These are phyloP conservation scores for Pachypeltis micranthus DNA, from an alignment of 1,140 invertebrate species.

Conservation along the genomic window DNA sequence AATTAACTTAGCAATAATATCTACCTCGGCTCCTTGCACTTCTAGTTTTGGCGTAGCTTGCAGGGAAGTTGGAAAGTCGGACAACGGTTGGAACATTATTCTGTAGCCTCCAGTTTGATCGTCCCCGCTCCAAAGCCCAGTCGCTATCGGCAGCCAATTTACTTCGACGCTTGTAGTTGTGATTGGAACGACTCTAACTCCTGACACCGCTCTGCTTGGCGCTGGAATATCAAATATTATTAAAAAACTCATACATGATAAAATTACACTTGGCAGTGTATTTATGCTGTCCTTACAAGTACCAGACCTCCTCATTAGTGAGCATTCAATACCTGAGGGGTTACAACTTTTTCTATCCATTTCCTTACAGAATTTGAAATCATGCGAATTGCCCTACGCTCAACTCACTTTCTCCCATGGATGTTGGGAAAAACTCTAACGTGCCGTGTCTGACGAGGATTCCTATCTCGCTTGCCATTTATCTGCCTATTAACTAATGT, in stretches of 20 bases:
- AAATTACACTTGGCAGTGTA: neutral
- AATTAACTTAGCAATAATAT: conserved; percentile 37
- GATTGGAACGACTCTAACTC: conserved; percentile 78
- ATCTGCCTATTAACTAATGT: too few relatives aligned
- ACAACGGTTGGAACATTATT: conserved; percentile 74
- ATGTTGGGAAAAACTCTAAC: too few relatives aligned
- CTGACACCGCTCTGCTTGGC: conserved; percentile 69
- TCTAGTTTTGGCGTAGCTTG: conserved; percentile 70
- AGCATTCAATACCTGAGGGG: too few relatives aligned
- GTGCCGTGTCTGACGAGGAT: too few relatives aligned
- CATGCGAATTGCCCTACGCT: too few relatives aligned
- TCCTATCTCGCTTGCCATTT: too few relatives aligned
- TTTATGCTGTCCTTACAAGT: conserved; percentile 9
- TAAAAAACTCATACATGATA: neutral
- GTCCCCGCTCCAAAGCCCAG: conserved; percentile 79
- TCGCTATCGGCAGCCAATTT: conserved; percentile 63
- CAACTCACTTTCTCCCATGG: too few relatives aligned
- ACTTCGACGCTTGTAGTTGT: conserved; percentile 84
- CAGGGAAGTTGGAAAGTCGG: conserved; percentile 70
- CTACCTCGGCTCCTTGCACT: conserved; percentile 61
- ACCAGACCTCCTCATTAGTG: too few relatives aligned
- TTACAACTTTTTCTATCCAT: too few relatives aligned
- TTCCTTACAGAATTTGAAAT: too few relatives aligned
- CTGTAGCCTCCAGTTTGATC: conserved; percentile 73
- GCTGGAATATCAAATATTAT: conserved; percentile 40